Evolutionary conservation across 2,888 invertebrate genomes (phyloP), one percentile per base, ranked within the genome.

Genomic region (Eurytoma adleriae): DNA sequence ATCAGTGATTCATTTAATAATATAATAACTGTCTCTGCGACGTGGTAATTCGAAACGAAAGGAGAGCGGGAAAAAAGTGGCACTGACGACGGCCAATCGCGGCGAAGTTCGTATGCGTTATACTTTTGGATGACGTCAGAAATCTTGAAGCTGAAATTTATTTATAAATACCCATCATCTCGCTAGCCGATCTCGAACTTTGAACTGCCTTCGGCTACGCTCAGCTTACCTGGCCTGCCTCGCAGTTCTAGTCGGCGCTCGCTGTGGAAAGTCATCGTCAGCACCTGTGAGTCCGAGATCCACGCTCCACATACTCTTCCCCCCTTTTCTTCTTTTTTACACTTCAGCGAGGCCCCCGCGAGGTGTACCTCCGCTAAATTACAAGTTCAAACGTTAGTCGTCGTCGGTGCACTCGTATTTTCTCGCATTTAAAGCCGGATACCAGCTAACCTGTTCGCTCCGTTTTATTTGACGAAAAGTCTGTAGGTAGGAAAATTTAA

Each of bases 121-220:
- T 40, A 30, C 7, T 59, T 12, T 27, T 14, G 14, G 16, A 67
- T 83, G 83, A 84, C 83, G 83, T 83, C 83, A 84, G n/a, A 10
- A 24, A n/a, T n/a, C 4, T 7, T 13, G 67, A 27, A 68, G 64
- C 52, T 16, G 18, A 54, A 75, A 50, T 83, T 82, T 84, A 83
- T 84, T 80, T 83, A 84, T 84, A 84, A 82, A 78, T 69, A 73
- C 80, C 79, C 82, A 81, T 82, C 70, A 50, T 73, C 48, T 12
- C 40, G 13, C 24, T 24, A 16, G 50, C 66, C 71, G 30, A 80
- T 80, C 24, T 40, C 27, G 81, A 78, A 82, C 83, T 83, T 84
- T 82, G 81, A 83, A 82, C 81, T 72, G 64, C 1, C 50, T 10
- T 75, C 30, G 71, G 20, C 27, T 50, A 27, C n/a, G 40, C 40